Base-by-base conservation (phyloP, 2,888 invertebrate species). In the Heliconius cydno region DNA sequence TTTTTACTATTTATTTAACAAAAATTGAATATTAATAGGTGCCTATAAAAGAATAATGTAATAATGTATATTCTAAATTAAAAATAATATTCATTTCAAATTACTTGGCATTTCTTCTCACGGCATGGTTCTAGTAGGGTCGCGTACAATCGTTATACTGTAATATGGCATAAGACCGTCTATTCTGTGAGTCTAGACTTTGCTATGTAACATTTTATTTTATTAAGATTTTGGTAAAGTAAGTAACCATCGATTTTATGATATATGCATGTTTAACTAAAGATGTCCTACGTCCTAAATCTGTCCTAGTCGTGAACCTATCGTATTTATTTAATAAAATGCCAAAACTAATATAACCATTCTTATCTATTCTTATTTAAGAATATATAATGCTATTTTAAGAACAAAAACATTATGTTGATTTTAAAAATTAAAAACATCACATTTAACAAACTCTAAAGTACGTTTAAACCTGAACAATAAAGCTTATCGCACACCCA, bases 401-500 rank as follows among this genome's bases (percentile, higher is more conserved):
- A 46, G 5, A 41, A 41, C 6, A 75, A 46, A 65, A 41, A 30
- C 38, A 66, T 75, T 41, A 38, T 73, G 73, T 73, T 57, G 60
- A 38, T 73, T 60, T 73, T 60, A 25, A 60, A 88, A 77, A 77
- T 76, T 76, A 76, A 72, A 46, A 72, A 72, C 28, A 71, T n/a
- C 6, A 77, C 41, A 60, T 65, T 46, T 34, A 77, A 72, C 41
- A 78, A 30, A 57, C 65, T n/a, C 66, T 72, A 73, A n/a, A 80
- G 78, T 57, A 77, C 81, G 84, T 81, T 80, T 79, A 80, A 80
- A 83, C 81, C 77, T 67, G 83, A 83, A 85, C 84, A 85, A 85
- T 86, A 85, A 81, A 82, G 79, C 79, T 85, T 85, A 86, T 86
- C 86, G 82, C 81, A 83, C 76, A 83, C 76, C 82, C 81, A 86